Base-by-base conservation (phyloP, 23 tunicate species). In the Trididemnum miniatum region DNA sequence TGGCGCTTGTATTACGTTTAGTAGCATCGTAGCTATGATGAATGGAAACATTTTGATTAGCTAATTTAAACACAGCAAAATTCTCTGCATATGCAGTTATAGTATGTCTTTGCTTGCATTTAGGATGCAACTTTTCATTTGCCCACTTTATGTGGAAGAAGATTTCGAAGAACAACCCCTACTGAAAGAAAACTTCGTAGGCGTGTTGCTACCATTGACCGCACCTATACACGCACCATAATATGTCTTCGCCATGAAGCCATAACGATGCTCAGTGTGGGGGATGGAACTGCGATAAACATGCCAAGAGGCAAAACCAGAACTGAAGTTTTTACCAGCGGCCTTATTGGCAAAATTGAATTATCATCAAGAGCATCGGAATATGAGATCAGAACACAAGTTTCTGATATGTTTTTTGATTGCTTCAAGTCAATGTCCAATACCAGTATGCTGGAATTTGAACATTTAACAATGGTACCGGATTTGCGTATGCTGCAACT, bases 131-230 rank as follows among this genome's bases (percentile, higher is more conserved):
- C 26, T 62, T 20, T 62, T 62, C 67, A 62, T 20, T 62, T 62
- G 67, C 67, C 67, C 29, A 62, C 28, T 24, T 62, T 62, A 20
- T 24, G 67, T 62, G 67, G 67, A 4, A 62, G 67, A 62, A 22
- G 67, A 62, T 24, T 22, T 20, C 26, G 67, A 62, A 62, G 29
- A 62, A 24, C 67, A 62, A 20, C 67, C 29, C 28, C 67, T 22
- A 20, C 67, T 62, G 67, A 26, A 24, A 22, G 67, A 62, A 22
- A 22, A 62, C 67, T 18, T 62, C 3, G 28, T 20, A 62, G 67
- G 67, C 67, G 67, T 3, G 26, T 24, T 20, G 15, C 25, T 26
- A 62, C 28, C 29, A 62, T 62, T 24, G 29, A 62, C 26, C 26
- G 29, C 26, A 62, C 26, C 26, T 20, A 62, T 62, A 62, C 29